These are phyloP conservation scores for Mellilla xanthometata DNA, from an alignment of 2,888 invertebrate species.

Conservation along the genomic window DNA sequence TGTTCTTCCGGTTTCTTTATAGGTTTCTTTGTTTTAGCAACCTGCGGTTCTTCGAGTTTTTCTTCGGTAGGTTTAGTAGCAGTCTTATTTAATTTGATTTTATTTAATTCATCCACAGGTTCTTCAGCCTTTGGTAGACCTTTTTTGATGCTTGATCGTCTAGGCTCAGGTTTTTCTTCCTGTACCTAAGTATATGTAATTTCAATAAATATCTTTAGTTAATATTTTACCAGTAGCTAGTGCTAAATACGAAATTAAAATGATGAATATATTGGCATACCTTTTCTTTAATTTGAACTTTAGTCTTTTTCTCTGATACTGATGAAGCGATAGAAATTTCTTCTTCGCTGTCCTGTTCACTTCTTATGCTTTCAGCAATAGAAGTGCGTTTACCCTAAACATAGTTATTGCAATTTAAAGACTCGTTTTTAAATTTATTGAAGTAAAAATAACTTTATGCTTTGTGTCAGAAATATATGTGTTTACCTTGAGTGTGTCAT, in stretches of 20 bases:
- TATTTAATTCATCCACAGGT: constrained; percentile 68
- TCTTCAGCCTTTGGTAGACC: constrained; percentile 68
- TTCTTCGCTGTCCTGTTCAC: constrained; percentile 71
- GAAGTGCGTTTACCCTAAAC: constrained; percentile 70
- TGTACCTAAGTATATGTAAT: constrained; percentile 52
- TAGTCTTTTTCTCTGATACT: constrained; percentile 62
- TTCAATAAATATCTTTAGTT: constrained; percentile 8
- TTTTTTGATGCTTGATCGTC: constrained; percentile 67
- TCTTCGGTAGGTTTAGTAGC: constrained; percentile 63
- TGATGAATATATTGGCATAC: constrained; percentile 38
- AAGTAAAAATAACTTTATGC: constrained; percentile 1
- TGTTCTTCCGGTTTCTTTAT: constrained; percentile 70
- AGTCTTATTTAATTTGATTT: constrained; percentile 65
- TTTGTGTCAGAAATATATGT: constrained; percentile 47
- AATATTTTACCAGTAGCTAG: no score
- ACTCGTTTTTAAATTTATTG: not conserved
- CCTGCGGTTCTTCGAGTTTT: constrained; percentile 63
- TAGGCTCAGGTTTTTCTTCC: constrained; percentile 59
- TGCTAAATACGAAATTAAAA: no score
- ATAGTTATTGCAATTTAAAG: not conserved
- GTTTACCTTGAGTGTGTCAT: constrained; percentile 74
- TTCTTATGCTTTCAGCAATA: constrained; percentile 68
- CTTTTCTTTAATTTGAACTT: constrained; percentile 55
- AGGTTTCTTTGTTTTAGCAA: constrained; percentile 62
- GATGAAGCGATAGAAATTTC: constrained; percentile 63